These are phyloP conservation scores for Fringilla coelebs DNA, from an alignment of 2,797 vertebrate genomes.

Conservation along the genomic window DNA sequence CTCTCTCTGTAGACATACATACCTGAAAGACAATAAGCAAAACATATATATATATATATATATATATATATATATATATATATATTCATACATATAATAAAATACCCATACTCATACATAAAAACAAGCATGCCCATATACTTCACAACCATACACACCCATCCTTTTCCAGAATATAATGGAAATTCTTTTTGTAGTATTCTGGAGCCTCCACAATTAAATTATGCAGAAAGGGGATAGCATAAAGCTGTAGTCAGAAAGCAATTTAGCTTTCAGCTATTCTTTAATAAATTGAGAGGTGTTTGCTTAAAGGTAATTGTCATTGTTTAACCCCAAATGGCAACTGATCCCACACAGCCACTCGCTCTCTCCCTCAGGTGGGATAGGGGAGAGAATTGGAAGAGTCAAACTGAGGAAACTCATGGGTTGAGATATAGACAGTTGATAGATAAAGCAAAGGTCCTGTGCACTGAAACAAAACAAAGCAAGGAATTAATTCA, in stretches of 20 bases:
- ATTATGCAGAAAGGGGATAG: rapidly evolving
- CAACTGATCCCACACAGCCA: background rate
- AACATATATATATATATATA: too few species aligned
- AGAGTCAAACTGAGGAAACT: background rate
- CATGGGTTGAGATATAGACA: background rate
- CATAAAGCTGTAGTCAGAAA: background rate
- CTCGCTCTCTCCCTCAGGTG: background rate
- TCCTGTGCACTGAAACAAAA: background rate
- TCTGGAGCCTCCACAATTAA: background rate
- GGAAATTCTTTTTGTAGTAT: background rate
- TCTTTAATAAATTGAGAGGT: background rate
- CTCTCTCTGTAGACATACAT: background rate
- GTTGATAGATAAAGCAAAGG: background rate
- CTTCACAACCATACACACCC: background rate
- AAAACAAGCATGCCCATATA: background rate
- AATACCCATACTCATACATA: background rate
- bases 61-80: too few species aligned
- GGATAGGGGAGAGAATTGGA: background rate
- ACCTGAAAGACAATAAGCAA: background rate
- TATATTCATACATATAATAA: background rate
- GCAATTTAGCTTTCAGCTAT: background rate
- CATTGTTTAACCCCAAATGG: background rate
- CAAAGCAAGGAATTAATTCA: background rate
- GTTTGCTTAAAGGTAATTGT: background rate
- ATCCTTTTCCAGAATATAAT: background rate